These are phyloP conservation scores for Bilobella aurantiaca DNA, from an alignment of 1,140 invertebrate genomes.

Conservation along the genomic window DNA sequence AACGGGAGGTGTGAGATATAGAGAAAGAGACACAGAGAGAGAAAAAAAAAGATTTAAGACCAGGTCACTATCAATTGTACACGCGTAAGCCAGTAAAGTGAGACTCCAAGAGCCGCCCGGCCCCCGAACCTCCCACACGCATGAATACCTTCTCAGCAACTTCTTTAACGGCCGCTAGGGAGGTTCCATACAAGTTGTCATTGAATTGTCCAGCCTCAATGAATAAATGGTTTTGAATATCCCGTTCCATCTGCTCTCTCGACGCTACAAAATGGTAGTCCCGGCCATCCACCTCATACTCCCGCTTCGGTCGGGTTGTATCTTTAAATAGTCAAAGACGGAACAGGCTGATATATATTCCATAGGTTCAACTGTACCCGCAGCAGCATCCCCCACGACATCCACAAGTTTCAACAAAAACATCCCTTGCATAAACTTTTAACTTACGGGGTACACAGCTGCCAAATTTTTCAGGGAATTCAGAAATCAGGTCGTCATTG, in stretches of 20 bases:
- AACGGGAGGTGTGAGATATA: too few species aligned
- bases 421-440: too few species aligned
- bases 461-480: conserved; percentile 96
- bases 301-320: conserved; percentile 85
- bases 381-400: too few species aligned
- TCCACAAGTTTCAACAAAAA: too few species aligned
- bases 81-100: too few species aligned
- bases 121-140: too few species aligned
- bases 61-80: too few species aligned
- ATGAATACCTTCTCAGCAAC: conserved; percentile 35
- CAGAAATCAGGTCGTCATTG: conserved; percentile 96
- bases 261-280: conserved; percentile 98
- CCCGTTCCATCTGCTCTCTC: conserved; percentile 82
- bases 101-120: too few species aligned
- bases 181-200: conserved; percentile 97
- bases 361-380: too few species aligned
- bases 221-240: conserved; percentile 97
- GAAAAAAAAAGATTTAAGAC: too few species aligned
- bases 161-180: conserved; percentile 39
- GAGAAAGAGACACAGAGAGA: too few species aligned
- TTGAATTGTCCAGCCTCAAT: conserved; percentile 99
- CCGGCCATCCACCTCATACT: conserved; percentile 94
- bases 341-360: too few species aligned
- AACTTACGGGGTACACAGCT: conserved; percentile 98
- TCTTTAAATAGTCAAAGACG: conserved; percentile 63